Base-by-base conservation (phyloP, 1,140 invertebrate genomes). In the Brachionus plicatilis region DNA sequence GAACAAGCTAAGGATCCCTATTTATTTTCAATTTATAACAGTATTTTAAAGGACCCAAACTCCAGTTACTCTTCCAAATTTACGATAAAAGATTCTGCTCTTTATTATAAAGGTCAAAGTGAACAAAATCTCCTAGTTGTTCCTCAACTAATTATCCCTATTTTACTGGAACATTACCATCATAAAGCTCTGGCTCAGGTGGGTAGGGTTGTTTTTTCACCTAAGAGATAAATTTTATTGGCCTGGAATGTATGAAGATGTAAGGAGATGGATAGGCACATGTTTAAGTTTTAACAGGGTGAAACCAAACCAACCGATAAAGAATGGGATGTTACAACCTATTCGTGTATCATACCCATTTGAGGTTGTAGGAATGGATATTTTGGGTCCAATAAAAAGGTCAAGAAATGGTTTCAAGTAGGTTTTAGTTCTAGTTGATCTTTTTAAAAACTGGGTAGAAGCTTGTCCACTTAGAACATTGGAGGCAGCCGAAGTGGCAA, bases 401-500 rank as follows among this genome's bases (percentile, higher is more conserved):
- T 86, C 86, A 20, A 75, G 85, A 33, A 60, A 50, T 11, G 83
- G 86, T 41, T 85, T 86, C 75, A 87, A 86, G 83, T 89, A 89
- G 85, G 87, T 90, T 8, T 56, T 89, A 7, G 88, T 89, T 4
- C 70, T 88, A 7, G 83, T 85, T 45, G 88, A 90, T 85, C 82
- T 85, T 85, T 91, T 90, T 83, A 90, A 86, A 1, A 90, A 89
- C 78, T 90, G 87, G 86, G 82, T 86, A 0, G 88, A 90, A 85
- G 86, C 85, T 20, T 87, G 87, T 78, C 83, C 87, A 0, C 85
- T 90, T 12, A 87, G 87, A 7, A 87, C 90, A 85, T 87, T 89
- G 85, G 87, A 88, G 60, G 88, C 88, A 0, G 47, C 80, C 37
- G 89, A 87, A 1, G 85, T 90, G 6, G 90, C 88, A 2, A 85